Evolutionary conservation across 1,140 invertebrate genomes (phyloP), one percentile per base, ranked within the genome.

Genomic region (Tribolium castaneum): DNA sequence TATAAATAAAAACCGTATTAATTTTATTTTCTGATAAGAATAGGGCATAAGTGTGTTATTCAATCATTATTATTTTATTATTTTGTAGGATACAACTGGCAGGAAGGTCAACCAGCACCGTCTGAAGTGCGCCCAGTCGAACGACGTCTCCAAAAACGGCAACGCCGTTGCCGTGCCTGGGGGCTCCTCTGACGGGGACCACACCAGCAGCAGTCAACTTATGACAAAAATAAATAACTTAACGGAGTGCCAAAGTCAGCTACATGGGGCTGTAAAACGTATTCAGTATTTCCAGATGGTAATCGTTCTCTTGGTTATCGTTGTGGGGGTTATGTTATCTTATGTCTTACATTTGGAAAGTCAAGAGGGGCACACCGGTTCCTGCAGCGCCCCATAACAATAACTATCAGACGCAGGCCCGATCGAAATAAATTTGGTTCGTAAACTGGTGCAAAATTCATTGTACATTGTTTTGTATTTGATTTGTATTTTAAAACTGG

Each of bases 101-200:
- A 85, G 88, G 51, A 84, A 86, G 75, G 83, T 88, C 13, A 87
- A 89, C 35, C 86, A 89, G 73, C 88, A 89, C 51, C 86, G 86
- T 81, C 76, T 90, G 49, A 83, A 87, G 72, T 90, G 90, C 80
- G 82, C 86, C 13, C 85, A 86, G 80, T 78, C 72, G 45, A 81
- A 81, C 13, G 83, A 84, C 6, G 16, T 83, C 6, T 77, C 62
- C 4, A 82, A 80, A 71, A 85, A 84, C 50, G 84, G 83, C n/a
- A 82, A 78, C 45, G 78, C 80, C 2, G 39, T 79, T 5, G 4
- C 72, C 7, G 49, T 74, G 6, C 10, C 70, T 16, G 50, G 75
- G 10, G 7, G 7, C 3, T 25, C 22, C 0, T 13, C 51, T 6
- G 82, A 80, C 45, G 50, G 14, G 51, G 80, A 84, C 34, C 35